Evolutionary conservation across 2,797 vertebrate species (phyloP).

Genomic region (Clamator glandarius): DNA sequence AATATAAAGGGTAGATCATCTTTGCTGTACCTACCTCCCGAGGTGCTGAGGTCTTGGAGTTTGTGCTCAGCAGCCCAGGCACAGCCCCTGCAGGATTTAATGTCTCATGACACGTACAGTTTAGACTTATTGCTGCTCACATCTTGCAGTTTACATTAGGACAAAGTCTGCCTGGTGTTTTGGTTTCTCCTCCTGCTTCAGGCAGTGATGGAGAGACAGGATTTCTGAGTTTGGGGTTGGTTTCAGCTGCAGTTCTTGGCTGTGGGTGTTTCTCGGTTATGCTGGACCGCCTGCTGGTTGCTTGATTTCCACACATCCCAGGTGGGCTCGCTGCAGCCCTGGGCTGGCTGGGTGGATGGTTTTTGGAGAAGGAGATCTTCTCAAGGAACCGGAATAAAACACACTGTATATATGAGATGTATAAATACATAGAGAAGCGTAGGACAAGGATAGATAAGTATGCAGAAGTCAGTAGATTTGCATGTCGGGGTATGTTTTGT

Average conservation of each 20-base stretch:
- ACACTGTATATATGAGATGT: slow-evolving; percentile 67
- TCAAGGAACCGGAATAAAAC: neutral
- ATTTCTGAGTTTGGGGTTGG: neutral
- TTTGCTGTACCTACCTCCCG: neutral
- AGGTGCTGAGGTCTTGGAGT: neutral
- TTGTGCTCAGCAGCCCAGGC: neutral
- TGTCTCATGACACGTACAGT: neutral
- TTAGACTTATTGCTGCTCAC: neutral
- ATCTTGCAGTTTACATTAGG: neutral
- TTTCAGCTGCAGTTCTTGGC: neutral
- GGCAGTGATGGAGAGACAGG: neutral
- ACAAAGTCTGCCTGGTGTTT: neutral
- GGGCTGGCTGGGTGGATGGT: neutral
- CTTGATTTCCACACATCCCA: neutral
- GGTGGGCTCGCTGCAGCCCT: neutral
- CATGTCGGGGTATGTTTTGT: slow-evolving; percentile 61
- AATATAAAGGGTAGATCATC: neutral
- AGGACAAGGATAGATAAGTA: slow-evolving; percentile 60
- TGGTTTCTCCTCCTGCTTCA: neutral
- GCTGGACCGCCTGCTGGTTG: neutral
- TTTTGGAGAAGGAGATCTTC: neutral
- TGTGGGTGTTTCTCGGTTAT: neutral
- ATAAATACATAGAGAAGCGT: slow-evolving; percentile 65
- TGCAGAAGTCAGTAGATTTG: slow-evolving; percentile 71
- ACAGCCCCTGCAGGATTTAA: neutral